Conservation (phyloP, 2,797 vertebrate species). For the Spinibarbus caldwelli region DNA sequence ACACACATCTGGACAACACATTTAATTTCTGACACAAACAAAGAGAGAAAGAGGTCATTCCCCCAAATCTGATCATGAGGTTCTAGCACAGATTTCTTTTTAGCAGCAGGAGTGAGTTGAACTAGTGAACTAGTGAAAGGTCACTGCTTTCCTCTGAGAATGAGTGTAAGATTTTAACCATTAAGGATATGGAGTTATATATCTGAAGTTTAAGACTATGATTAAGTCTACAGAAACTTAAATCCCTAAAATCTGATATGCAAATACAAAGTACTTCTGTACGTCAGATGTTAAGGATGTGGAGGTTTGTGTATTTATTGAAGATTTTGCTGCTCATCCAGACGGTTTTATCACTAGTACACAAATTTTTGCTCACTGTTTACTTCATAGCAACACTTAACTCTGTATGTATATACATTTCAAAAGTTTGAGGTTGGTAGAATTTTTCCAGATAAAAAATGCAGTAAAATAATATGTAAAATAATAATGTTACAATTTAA, state of each 20-base stretch:
- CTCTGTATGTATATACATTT: neutral
- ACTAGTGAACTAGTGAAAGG: neutral
- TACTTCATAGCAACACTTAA: neutral
- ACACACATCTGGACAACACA: conserved; percentile 56
- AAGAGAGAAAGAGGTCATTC: conserved; percentile 18
- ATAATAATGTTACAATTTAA: neutral
- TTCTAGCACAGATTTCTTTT: conserved; percentile 1
- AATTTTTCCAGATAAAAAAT: neutral
- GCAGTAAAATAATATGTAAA: neutral
- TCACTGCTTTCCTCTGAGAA: neutral
- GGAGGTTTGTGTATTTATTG: neutral
- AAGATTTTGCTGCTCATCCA: neutral
- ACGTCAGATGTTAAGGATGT: neutral
- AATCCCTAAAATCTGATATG: neutral
- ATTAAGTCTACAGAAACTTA: neutral
- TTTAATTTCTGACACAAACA: conserved; percentile 36
- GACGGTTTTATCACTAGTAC: neutral
- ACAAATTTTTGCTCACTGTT: neutral
- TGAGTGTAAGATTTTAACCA: neutral
- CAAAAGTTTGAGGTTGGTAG: neutral
- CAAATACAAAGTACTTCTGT: no score
- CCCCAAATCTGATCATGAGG: neutral
- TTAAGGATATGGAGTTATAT: neutral
- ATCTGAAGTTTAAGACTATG: neutral
- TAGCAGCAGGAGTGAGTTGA: neutral